These are phyloP conservation scores for Brachynemurus nebulosus DNA, from an alignment of 2,888 invertebrate genomes.

Conservation along the genomic window DNA sequence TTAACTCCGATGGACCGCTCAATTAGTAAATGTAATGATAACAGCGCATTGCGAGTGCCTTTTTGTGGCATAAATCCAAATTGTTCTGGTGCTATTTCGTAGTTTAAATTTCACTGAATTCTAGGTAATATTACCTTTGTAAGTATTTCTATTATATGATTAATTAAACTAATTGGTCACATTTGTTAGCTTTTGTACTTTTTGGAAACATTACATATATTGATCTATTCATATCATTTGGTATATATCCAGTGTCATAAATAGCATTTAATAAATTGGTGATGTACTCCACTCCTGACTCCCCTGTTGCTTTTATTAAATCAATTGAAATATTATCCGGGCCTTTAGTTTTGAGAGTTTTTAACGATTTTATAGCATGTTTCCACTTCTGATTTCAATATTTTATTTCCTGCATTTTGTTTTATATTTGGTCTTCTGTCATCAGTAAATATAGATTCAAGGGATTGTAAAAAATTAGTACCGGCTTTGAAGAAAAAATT, in stretches of 20 bases:
- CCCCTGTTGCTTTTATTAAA: not conserved
- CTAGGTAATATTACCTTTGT: not conserved
- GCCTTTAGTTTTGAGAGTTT: not conserved
- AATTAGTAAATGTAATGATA: not conserved
- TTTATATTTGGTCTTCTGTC: too few species aligned
- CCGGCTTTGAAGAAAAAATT: too few species aligned
- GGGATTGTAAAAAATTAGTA: too few species aligned
- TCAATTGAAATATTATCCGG: not conserved
- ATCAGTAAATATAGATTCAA: too few species aligned
- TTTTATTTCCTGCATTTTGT: not conserved
- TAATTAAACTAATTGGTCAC: not conserved
- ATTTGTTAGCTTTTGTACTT: not conserved
- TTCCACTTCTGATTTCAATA: not conserved
- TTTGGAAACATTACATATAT: not conserved
- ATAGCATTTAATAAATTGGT: not conserved
- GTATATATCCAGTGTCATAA: too few species aligned
- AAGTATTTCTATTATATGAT: constrained; percentile 1
- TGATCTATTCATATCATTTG: not conserved
- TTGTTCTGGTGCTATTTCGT: not conserved
- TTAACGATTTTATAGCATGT: not conserved
- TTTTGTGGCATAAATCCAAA: not conserved
- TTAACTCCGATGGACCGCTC: not conserved
- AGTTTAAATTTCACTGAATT: not conserved
- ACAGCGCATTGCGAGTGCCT: not conserved
- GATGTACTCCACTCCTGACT: not conserved